These are phyloP conservation scores for Dufourea novaeangliae DNA, from an alignment of 1,140 invertebrate genomes.

Conservation along the genomic window DNA sequence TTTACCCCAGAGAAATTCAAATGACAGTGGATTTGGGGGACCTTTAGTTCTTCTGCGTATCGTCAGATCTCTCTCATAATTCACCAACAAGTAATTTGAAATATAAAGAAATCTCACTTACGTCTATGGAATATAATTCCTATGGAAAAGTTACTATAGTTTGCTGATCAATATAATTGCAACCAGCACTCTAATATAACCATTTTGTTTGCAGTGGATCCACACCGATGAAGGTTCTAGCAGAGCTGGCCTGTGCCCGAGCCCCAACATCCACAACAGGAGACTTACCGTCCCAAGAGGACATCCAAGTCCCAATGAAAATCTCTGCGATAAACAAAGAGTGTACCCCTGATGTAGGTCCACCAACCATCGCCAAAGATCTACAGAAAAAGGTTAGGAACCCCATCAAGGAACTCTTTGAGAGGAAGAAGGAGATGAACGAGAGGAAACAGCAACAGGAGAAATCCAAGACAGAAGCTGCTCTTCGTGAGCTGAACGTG, in stretches of 20 bases:
- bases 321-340: conserved; percentile 38
- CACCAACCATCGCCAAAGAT: conserved; percentile 47
- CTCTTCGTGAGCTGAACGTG: conserved; percentile 50
- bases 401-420: conserved; percentile 79
- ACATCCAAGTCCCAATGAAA: conserved; percentile 22
- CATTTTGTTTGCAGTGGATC: conserved; percentile 72
- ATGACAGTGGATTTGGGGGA: not conserved
- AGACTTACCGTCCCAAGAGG: conserved; percentile 34
- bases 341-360: not conserved
- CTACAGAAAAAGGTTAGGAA: conserved; percentile 73
- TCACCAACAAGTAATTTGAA: no score
- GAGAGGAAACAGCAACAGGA: conserved; percentile 72
- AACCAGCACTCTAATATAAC: not conserved
- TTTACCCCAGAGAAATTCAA: conserved; percentile 3
- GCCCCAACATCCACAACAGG: conserved; percentile 71
- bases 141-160: not conserved
- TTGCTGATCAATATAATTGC: not conserved
- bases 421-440: conserved; percentile 78
- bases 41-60: no score
- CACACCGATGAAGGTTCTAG: conserved; percentile 79
- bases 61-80: no score
- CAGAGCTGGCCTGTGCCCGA: conserved; percentile 78
- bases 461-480: conserved; percentile 49
- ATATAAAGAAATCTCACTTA: no score
- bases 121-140: no score